Evolutionary conservation across 2,113 vertebrate species (phyloP), one percentile per base, ranked within the genome.

Genomic region (Colius striatus): DNA sequence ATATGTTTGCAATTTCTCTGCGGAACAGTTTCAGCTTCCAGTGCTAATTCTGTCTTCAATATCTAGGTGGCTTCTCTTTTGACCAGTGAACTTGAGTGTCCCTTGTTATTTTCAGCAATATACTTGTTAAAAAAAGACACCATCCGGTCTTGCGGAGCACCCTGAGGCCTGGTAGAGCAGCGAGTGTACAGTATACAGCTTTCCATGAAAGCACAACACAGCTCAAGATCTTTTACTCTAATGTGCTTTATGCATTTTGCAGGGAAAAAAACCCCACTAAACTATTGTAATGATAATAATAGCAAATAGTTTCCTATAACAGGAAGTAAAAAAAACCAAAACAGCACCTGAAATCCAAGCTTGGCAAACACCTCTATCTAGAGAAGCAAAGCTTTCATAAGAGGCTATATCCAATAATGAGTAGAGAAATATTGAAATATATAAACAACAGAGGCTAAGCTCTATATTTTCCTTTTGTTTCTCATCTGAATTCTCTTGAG

Each of bases 231-330:
- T 79, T 68, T 68, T 23, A 4, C 18, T 57, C 48, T 68, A 25
- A 71, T 36, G 6, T 5, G 10, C 51, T 14, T 25, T 34, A 57
- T 0, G 0, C 7, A 34, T 75, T 84, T 51, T 6, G 2, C 32
- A 73, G 25, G 16, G 20, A 30, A 25, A 47, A 62, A 29, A 41
- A 0, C 38, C 12, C 38, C 12, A 12, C n/a, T n/a, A 41, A 58
- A 6, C 9, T 26, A 25, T 17, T 45, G 23, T 27, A 74, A 47
- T 47, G 2, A 47, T 48, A 27, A 32, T 34, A 47, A 23, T 34
- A 32, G 30, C 7, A 60, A 55, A 2, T 12, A 13, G 16, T 67
- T 78, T 72, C 38, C 47, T 30, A 41, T 4, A 29, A 5, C 2
- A 60, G 17, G 25, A 63, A 30, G 20, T 8, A 38, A 41, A 74